Conservation (phyloP, 2,113 vertebrate genomes). For the Corythornis madagascariensis region DNA sequence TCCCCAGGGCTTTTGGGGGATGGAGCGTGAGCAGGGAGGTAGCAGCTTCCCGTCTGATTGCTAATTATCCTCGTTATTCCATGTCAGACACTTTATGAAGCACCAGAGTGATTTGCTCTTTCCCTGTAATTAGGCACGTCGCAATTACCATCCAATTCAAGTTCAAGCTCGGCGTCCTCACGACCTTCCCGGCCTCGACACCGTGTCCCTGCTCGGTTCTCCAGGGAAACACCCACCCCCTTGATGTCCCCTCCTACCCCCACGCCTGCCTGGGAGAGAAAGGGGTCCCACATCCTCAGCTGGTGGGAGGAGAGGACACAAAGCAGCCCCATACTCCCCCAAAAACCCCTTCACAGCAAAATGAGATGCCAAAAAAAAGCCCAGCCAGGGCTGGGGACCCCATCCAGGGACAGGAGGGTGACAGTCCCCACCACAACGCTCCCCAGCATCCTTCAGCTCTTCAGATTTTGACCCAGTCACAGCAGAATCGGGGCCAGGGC, state of each 20-base stretch:
- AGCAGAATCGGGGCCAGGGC: not conserved
- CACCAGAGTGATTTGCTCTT: constrained; percentile 58
- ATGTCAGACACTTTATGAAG: constrained; percentile 54
- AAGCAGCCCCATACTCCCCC: not conserved
- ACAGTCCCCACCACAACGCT: accelerated
- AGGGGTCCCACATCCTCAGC: not conserved
- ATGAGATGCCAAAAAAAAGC: not conserved
- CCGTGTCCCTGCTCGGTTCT: not conserved
- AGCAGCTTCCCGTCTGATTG: constrained; percentile 62
- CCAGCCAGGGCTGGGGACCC: not conserved
- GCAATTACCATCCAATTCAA: constrained; percentile 65
- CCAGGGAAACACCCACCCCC: accelerated
- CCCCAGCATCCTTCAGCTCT: not conserved
- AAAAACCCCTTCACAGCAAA: not conserved
- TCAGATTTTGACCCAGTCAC: accelerated
- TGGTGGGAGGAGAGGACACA: accelerated
- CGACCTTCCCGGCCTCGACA: constrained; percentile 42
- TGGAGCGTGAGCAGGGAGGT: not conserved
- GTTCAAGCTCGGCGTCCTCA: constrained; percentile 21
- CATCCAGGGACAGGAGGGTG: not conserved
- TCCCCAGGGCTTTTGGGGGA: not conserved
- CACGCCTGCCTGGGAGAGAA: accelerated
- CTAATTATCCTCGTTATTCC: constrained; percentile 64
- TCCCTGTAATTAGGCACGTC: constrained; percentile 62
- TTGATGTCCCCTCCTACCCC: not conserved